Evolutionary conservation across 2,888 invertebrate species (phyloP).

Genomic region (Clanis bilineata): DNA sequence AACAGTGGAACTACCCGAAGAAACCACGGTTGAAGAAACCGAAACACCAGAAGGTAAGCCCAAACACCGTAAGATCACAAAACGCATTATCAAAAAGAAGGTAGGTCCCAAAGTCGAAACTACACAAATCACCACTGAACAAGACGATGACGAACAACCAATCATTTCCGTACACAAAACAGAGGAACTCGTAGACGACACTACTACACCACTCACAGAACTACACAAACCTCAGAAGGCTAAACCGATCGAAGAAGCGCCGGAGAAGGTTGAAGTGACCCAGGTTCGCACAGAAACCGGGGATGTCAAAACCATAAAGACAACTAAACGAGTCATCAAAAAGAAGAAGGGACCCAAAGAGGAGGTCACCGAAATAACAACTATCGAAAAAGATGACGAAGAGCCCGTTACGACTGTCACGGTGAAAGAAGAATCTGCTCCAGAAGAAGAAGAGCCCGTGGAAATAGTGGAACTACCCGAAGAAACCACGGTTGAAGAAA

Average conservation of each 20-base stretch:
- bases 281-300: not conserved
- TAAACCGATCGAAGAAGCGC: not conserved
- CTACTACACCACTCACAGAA: not conserved
- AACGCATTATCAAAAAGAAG: not conserved
- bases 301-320: not conserved
- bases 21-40: not conserved
- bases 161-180: not conserved
- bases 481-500: not conserved
- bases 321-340: not conserved
- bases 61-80: not conserved
- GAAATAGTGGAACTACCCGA: not conserved
- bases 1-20: not conserved
- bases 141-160: not conserved
- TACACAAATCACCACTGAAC: not conserved
- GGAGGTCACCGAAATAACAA: not conserved
- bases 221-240: not conserved
- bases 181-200: not conserved
- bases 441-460: not conserved
- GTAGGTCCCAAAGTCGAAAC: slow-evolving; percentile 20
- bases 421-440: not conserved
- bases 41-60: not conserved
- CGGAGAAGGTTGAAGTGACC: not conserved
- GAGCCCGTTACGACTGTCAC: not conserved
- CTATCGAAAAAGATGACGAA: not conserved
- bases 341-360: not conserved